Evolutionary conservation across 2,113 vertebrate genomes (phyloP), one percentile per base, ranked within the genome.

Genomic region (Geococcyx californianus): DNA sequence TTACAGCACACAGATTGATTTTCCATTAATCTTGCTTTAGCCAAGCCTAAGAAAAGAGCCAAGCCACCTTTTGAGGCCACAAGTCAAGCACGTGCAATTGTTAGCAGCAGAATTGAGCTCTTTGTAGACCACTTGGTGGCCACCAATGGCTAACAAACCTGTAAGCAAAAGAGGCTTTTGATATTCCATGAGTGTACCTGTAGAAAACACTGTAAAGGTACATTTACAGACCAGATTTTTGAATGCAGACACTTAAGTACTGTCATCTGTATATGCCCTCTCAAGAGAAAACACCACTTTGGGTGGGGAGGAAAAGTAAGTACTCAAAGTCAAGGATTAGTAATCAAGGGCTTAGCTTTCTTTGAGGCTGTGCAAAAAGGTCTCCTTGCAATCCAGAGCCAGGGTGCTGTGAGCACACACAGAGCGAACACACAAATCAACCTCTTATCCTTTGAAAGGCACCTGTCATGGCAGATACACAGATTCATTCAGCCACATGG

Each of bases 1-100:
- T 78, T 95, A 90, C 78, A 91, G 90, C 45, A 55, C 64, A 66
- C 19, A 51, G 63, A 93, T 86, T 84, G 93, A 90, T 95, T 97
- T 94, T 40, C 66, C 44, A 60, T 95, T 93, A 31, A 59, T 95
- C 86, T 85, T 83, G 55, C 55, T 84, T 94, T 88, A 85, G 67
- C 54, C 26, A n/a, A 84, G 51, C 16, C 45, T 64, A 23, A 88
- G 44, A 80, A 34, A 42, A 44, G 4, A 80, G 38, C 15, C 20
- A 78, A 90, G 24, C 24, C 69, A 21, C 1, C 47, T 68, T 84
- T 52, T 79, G 19, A 45, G 83, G n/a, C 59, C 51, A 25, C 51
- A 66, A 87, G 36, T 44, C 56, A 90, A 76, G 75, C 44, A 16
- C 3, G 0, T 33, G 14, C 17, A 63, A 31, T n/a, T 6, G 1